These are phyloP conservation scores for Maniola hyperantus DNA, from an alignment of 2,888 invertebrate genomes.

Conservation along the genomic window DNA sequence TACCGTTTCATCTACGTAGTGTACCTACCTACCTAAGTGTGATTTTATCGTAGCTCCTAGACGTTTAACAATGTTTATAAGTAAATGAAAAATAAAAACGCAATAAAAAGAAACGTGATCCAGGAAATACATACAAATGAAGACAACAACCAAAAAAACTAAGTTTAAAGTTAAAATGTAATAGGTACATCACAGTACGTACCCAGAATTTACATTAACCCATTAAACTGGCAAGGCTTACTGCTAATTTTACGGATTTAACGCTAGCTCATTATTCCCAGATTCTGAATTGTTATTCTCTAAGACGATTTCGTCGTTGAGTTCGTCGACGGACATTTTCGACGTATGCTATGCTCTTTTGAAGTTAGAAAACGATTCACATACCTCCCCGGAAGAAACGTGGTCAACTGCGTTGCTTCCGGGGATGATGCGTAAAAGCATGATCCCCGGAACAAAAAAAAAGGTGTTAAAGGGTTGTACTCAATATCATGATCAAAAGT, in stretches of 20 bases:
- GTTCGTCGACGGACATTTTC: not conserved
- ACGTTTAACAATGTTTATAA: not conserved
- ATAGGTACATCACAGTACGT: conserved; percentile 9
- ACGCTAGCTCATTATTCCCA: conserved; percentile 5
- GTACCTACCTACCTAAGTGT: too few species aligned
- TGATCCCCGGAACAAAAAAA: too few species aligned
- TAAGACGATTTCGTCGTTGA: not conserved
- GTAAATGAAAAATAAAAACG: not conserved
- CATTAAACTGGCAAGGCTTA: conserved; percentile 10
- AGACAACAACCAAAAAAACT: not conserved
- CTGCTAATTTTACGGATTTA: conserved; percentile 19
- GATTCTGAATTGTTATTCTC: not conserved
- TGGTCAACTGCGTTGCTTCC: too few species aligned
- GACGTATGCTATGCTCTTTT: not conserved
- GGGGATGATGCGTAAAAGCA: too few species aligned
- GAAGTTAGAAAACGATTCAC: too few species aligned
- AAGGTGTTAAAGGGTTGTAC: too few species aligned
- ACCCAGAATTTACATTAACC: conserved; percentile 6
- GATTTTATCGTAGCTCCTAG: not conserved
- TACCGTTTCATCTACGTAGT: too few species aligned
- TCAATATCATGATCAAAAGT: too few species aligned
- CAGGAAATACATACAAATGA: not conserved
- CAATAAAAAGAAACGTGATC: conserved; percentile 2
- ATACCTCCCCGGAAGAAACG: too few species aligned
- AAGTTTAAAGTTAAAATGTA: not conserved